Evolutionary conservation across 2,888 invertebrate genomes (phyloP).

Genomic region (Sinohyriopsis cumingii): DNA sequence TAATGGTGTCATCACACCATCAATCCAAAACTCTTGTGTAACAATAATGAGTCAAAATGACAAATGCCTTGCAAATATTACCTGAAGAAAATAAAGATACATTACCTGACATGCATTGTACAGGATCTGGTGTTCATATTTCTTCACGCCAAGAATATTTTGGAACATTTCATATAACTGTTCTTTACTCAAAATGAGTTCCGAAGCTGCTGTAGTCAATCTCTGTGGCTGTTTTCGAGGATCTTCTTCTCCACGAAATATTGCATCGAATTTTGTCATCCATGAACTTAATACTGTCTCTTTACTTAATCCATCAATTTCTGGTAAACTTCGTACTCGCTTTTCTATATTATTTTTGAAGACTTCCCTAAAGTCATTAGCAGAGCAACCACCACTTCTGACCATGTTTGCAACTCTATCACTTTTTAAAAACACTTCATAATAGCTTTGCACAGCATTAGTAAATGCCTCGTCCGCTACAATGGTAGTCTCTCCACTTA

Average conservation of each 20-base stretch:
- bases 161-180: slow-evolving; percentile 99
- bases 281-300: slow-evolving; percentile 98
- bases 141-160: slow-evolving; percentile 97
- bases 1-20: no score
- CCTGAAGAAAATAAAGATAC: slow-evolving; percentile 4
- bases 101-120: slow-evolving; percentile 96
- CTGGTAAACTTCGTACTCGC: slow-evolving; percentile 95
- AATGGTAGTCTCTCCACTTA: slow-evolving; percentile 92
- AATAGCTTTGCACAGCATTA: slow-evolving; percentile 93
- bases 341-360: slow-evolving; percentile 99
- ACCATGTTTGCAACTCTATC: slow-evolving; percentile 98
- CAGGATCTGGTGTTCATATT: slow-evolving; percentile 99
- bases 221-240: slow-evolving; percentile 78
- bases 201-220: slow-evolving; percentile 74
- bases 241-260: slow-evolving; percentile 80
- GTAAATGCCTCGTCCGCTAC: slow-evolving; percentile 85
- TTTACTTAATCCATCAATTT: slow-evolving; percentile 99
- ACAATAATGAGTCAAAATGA: no score
- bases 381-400: slow-evolving; percentile 96
- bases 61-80: slow-evolving; percentile 12
- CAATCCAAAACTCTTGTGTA: no score
- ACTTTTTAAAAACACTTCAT: slow-evolving; percentile 92
- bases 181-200: slow-evolving; percentile 96
- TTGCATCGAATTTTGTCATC: slow-evolving; percentile 99
- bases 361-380: slow-evolving; percentile 98